Evolutionary conservation across 2,888 invertebrate genomes (phyloP).

Genomic region (Lithophane semibrunnea): DNA sequence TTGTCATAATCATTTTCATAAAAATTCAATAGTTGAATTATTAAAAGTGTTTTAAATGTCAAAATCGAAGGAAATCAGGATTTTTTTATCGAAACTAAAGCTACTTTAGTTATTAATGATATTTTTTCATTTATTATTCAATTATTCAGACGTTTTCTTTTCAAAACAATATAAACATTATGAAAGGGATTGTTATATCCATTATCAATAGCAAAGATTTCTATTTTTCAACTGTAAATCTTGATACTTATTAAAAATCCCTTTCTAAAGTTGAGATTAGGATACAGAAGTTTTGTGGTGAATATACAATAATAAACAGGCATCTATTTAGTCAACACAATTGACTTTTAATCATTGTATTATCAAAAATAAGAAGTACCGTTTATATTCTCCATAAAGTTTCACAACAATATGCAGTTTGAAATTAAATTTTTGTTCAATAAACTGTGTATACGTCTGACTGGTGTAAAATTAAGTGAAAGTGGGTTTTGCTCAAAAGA

Average conservation of each 20-base stretch:
- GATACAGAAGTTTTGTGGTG: slow-evolving; percentile 25
- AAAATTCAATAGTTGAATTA: background rate
- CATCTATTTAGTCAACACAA: slow-evolving; percentile 18
- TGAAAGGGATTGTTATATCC: background rate
- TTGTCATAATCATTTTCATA: background rate
- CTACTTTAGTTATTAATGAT: background rate
- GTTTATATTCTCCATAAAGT: slow-evolving; percentile 23
- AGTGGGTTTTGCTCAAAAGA: slow-evolving; percentile 88
- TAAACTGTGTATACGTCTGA: slow-evolving; percentile 20
- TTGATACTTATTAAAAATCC: background rate
- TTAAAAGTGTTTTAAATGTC: background rate
- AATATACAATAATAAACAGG: slow-evolving; percentile 7
- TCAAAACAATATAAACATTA: background rate
- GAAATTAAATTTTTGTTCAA: slow-evolving; percentile 29
- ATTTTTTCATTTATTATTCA: slow-evolving; percentile 8
- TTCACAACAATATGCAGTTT: slow-evolving; percentile 27
- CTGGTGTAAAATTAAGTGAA: slow-evolving; percentile 77
- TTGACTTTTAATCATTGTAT: slow-evolving; percentile 22
- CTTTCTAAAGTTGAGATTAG: slow-evolving; percentile 14
- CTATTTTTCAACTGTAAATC: slow-evolving; percentile 27
- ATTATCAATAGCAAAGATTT: background rate
- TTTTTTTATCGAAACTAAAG: background rate
- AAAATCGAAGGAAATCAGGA: background rate
- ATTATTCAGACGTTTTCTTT: slow-evolving; percentile 13
- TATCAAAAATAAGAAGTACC: background rate